These are phyloP conservation scores for Adrianichthys oophorus DNA, from an alignment of 2,797 vertebrate genomes.

Conservation along the genomic window DNA sequence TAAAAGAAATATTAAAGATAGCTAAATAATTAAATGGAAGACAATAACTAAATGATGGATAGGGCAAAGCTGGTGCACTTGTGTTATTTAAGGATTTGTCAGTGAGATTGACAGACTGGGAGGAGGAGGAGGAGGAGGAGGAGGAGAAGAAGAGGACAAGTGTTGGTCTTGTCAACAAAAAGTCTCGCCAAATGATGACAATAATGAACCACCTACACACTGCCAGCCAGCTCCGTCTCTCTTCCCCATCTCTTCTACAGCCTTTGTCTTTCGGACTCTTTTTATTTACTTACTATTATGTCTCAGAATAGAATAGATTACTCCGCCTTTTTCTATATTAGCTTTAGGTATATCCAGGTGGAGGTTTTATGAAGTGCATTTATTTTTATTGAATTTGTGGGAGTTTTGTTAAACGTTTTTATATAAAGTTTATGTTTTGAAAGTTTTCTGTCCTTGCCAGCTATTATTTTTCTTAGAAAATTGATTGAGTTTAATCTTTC, in stretches of 20 bases:
- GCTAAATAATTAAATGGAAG: background rate
- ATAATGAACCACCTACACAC: slow-evolving; percentile 71
- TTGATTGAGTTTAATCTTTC: background rate
- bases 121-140: slow-evolving; percentile 47
- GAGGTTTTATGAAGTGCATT: slow-evolving; percentile 8
- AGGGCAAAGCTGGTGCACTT: slow-evolving; percentile 24
- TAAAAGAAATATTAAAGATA: background rate
- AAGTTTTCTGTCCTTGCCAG: no score
- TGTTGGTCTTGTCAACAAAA: slow-evolving; percentile 70
- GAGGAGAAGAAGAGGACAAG: slow-evolving; percentile 55
- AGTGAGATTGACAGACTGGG: slow-evolving; percentile 51
- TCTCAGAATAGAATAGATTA: slow-evolving; percentile 17
- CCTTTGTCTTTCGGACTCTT: slow-evolving; percentile 38
- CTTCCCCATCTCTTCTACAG: slow-evolving; percentile 18
- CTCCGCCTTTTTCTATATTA: slow-evolving; percentile 1
- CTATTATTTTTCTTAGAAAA: background rate
- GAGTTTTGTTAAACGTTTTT: no score
- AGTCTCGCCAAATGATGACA: slow-evolving; percentile 63
- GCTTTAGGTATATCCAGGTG: slow-evolving; percentile 28
- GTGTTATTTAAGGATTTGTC: slow-evolving; percentile 68
- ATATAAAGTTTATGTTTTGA: no score
- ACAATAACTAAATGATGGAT: slow-evolving; percentile 5
- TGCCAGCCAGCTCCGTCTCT: slow-evolving; percentile 53
- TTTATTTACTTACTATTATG: background rate
- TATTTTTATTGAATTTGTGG: no score